Evolutionary conservation across 2,888 invertebrate genomes (phyloP).

Genomic region (Aphodius sticticus): DNA sequence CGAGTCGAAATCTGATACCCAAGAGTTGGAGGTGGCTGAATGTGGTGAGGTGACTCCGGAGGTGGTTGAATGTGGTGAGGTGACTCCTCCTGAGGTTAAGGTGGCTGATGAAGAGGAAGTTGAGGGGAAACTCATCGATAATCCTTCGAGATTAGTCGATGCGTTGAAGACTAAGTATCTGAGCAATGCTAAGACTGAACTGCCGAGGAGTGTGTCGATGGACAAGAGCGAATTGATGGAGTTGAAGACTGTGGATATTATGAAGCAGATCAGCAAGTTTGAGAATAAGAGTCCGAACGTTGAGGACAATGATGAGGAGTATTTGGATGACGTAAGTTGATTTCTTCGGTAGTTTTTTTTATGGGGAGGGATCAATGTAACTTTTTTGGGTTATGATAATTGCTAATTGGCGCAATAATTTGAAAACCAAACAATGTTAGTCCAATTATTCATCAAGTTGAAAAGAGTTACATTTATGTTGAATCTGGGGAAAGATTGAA

Average conservation of each 20-base stretch:
- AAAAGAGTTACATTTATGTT: too few species aligned
- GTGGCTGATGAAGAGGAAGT: constrained; percentile 29
- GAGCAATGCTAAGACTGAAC: constrained; percentile 47
- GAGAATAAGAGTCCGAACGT: constrained; percentile 47
- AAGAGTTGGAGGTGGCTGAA: constrained; percentile 13
- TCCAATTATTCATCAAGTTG: too few species aligned
- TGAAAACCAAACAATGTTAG: too few species aligned
- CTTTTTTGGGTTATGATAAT: too few species aligned
- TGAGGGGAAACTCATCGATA: constrained; percentile 32
- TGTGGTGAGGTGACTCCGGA: constrained; percentile 31
- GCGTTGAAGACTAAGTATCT: constrained; percentile 51
- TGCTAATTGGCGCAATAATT: too few species aligned
- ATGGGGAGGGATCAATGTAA: not conserved
- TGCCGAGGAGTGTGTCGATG: constrained; percentile 38
- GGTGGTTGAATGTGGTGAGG: not conserved
- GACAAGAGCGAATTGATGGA: constrained; percentile 46
- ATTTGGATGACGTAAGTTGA: constrained; percentile 18
- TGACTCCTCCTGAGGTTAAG: constrained; percentile 19
- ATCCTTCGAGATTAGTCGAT: constrained; percentile 37
- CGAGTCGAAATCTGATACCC: constrained; percentile 41
- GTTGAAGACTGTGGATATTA: constrained; percentile 53
- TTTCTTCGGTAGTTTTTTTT: not conserved
- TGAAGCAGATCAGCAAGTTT: constrained; percentile 57
- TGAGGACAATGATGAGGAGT: constrained; percentile 27
- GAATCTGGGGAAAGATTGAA: too few species aligned